A percentile compares a stretch with the other conserved stretches of the same genome.
These are phyloP conservation scores for Pachycephala philippinensis DNA, from an alignment of 2,113 vertebrate genomes.

Conservation along the genomic window DNA sequence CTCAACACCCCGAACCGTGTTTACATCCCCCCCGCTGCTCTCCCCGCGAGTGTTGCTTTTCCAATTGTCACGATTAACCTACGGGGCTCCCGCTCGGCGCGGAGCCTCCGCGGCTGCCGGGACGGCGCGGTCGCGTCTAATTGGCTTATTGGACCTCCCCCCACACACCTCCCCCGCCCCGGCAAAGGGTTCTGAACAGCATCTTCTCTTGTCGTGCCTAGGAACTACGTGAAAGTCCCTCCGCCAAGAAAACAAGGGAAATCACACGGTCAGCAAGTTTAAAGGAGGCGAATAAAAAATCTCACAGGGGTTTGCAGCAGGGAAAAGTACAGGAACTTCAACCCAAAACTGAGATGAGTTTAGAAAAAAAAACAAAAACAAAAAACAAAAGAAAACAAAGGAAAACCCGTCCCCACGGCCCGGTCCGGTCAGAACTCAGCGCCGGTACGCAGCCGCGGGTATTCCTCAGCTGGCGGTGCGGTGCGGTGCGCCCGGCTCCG, in stretches of 20 bases:
- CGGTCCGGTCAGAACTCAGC: too few species aligned
- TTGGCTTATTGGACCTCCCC: background rate
- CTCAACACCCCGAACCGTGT: slow-evolving; percentile 9
- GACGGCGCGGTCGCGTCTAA: background rate
- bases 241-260: background rate
- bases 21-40: slow-evolving; percentile 44
- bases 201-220: background rate
- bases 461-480: background rate
- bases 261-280: background rate
- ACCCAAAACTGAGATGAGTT: background rate
- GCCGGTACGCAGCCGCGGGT: background rate
- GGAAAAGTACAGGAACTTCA: background rate
- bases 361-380: too few species aligned
- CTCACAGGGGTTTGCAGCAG: background rate
- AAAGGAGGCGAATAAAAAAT: background rate
- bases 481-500: background rate
- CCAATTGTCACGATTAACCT: slow-evolving; percentile 38
- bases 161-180: background rate
- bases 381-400: background rate
- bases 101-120: slow-evolving; percentile 9
- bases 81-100: background rate
- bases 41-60: background rate
- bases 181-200: background rate
- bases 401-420: background rate
- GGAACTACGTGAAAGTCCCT: background rate